Conservation (phyloP, 2,888 invertebrate species). For the Microplitis manilae region DNA sequence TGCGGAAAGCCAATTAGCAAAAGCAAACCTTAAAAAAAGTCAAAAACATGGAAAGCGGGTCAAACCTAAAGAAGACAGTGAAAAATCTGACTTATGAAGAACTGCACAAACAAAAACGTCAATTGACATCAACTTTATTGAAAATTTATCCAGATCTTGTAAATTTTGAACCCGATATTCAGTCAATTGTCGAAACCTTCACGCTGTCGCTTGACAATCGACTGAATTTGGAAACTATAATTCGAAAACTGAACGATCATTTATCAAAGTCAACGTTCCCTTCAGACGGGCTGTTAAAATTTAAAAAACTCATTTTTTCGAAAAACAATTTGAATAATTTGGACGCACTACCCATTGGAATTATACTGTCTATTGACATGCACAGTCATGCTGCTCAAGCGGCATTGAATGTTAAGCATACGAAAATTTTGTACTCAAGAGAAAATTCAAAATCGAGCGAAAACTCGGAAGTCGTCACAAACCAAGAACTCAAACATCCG, state of each 20-base stretch:
- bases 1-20: background rate
- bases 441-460: background rate
- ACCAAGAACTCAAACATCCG: background rate
- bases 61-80: background rate
- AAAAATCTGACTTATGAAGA: background rate
- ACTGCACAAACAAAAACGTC: background rate
- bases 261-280: background rate
- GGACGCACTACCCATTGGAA: background rate
- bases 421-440: background rate
- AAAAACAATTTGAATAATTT: constrained; percentile 6
- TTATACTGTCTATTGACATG: background rate
- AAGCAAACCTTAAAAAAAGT: background rate
- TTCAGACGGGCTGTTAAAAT: background rate
- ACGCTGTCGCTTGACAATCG: background rate
- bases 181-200: background rate
- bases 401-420: constrained; percentile 10
- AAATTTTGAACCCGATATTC: background rate
- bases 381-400: constrained; percentile 13
- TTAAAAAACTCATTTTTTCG: background rate
- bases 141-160: background rate
- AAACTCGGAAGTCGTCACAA: background rate
- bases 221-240: background rate
- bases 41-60: background rate
- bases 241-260: background rate
- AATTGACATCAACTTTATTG: background rate